Base-by-base conservation (phyloP, 1,140 invertebrate genomes). In the Cotesia typhae region DNA sequence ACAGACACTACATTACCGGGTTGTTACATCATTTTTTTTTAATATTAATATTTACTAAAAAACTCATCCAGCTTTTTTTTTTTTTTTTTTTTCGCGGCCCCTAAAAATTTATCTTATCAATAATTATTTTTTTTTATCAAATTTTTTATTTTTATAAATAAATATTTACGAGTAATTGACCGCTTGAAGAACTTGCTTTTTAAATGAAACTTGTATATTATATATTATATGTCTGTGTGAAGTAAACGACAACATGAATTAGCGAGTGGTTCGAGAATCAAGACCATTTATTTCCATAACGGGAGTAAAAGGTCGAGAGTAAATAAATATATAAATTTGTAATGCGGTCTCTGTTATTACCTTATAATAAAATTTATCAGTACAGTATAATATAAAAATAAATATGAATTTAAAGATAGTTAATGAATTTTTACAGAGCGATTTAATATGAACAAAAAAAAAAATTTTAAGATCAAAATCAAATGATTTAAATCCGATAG, bases 291-390 rank as follows among this genome's bases (percentile, higher is more conserved):
- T 67, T 52, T 67, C 64, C 71, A 67, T 72, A 72, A 67, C 71
- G 65, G 71, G 71, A 72, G 65, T 67, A 60, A 72, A 63, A 67
- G 65, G 66, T 72, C 59, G 53, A 38, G 65, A 63, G 66, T 72
- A 67, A 72, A 72, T 72, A 67, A 72, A 72, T 72, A 72, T 47
- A 47, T 72, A 72, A 71, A 71, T 71, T 72, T 52, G 65, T 67
- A 67, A 55, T 38, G 37, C 60, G 9, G 60, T 63, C 41, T 47
- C 60, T 63, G 60, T 63, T 28, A 28, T 28, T 63, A 63, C 64
- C 38, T 41, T 4, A 52, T 41, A 66, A 66, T 66, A 41, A 66
- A 66, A 51, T 52, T 37, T 66, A 59, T 59, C 41, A 47, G 20
- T 20, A 59, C 17, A 20, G 4, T 28, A 17, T 9, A 20, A 14